A percentile compares a stretch with the other conserved stretches of the same genome.
These are phyloP conservation scores for Noctuana brunneofusca DNA, from an alignment of 2,888 invertebrate species.

Conservation along the genomic window DNA sequence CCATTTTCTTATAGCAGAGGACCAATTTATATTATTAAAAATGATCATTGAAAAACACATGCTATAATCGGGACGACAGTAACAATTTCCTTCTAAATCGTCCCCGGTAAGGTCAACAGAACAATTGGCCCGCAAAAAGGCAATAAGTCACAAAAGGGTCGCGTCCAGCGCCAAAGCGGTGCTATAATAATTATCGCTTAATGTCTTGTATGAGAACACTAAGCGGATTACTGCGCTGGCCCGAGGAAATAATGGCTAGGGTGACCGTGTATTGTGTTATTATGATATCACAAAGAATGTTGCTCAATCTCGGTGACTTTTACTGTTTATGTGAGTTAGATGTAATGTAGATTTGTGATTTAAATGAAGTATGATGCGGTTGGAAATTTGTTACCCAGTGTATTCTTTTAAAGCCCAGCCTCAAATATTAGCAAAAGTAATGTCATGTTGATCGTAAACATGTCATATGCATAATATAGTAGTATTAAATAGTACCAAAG, in stretches of 20 bases:
- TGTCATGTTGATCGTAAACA: too few relatives aligned
- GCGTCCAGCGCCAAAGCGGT: slow-evolving; percentile 42
- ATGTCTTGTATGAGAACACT: slow-evolving; percentile 51
- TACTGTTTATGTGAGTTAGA: neutral
- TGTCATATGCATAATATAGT: too few relatives aligned
- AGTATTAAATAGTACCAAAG: too few relatives aligned
- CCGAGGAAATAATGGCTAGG: slow-evolving; percentile 41
- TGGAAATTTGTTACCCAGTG: too few relatives aligned
- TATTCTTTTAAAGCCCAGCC: too few relatives aligned
- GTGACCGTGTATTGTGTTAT: slow-evolving; percentile 40
- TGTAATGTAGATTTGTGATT: neutral
- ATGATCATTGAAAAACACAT: too few relatives aligned
- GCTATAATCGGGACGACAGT: neutral
- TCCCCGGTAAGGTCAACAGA: slow-evolving; percentile 3
- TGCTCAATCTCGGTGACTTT: slow-evolving; percentile 7
- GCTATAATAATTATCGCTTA: slow-evolving; percentile 59
- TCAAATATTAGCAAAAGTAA: too few relatives aligned
- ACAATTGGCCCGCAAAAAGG: slow-evolving; percentile 6
- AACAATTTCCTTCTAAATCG: neutral
- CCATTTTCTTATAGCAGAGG: too few relatives aligned
- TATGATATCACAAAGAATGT: slow-evolving; percentile 22
- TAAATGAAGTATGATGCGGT: neutral
- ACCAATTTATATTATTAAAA: too few relatives aligned
- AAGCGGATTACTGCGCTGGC: slow-evolving; percentile 57
- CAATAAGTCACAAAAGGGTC: slow-evolving; percentile 50